Evolutionary conservation across 2,888 invertebrate genomes (phyloP), one percentile per base, ranked within the genome.

Genomic region (Drosophila koepferae): DNA sequence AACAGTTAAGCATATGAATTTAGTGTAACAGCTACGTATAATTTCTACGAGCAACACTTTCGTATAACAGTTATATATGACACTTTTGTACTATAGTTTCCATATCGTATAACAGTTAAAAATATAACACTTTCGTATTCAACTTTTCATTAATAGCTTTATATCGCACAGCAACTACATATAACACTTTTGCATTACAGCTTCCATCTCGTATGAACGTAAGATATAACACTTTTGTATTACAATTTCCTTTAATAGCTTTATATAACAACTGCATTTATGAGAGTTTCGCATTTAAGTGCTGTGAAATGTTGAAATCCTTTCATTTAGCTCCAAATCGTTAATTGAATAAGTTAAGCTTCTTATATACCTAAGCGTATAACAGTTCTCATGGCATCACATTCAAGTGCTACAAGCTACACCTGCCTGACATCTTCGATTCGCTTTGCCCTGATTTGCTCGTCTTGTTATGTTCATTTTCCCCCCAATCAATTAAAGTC

Each of bases 401-500:
- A 36, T 18, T 51, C 9, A n/a, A 18, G 18, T 18, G 34, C 8
- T 18, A n/a, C n/a, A 34, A 51, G 51, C 12, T n/a, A 31, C 31
- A 28, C 31, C 16, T n/a, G 12, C n/a, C 18, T 18, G 18, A 2
- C 51, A 7, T 18, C 18, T 14, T 23, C 23, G 23, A 51, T 18
- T 51, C 7, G 18, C 34, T 2, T 7, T 14, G 4, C 34, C 14
- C n/a, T 18, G 28, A 2, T 9, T 5, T 2, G n/a, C 1, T n/a
- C 28, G 18, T 18, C 31, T 51, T 34, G 49, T 12, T 51, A 34
- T 34, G 34, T 7, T 6, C 7, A 10, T 12, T 18, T 12, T 34
- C 34, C 31, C 31, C 2, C 49, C 49, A 51, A 51, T 51, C 51
- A 51, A 51, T 51, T 34, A 36, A 51, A 3, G 18, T 20, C 14